phyloP scores from a whole-genome alignment of 2,113 vertebrate genomes.

The Sisor rabdophorus region DNA sequence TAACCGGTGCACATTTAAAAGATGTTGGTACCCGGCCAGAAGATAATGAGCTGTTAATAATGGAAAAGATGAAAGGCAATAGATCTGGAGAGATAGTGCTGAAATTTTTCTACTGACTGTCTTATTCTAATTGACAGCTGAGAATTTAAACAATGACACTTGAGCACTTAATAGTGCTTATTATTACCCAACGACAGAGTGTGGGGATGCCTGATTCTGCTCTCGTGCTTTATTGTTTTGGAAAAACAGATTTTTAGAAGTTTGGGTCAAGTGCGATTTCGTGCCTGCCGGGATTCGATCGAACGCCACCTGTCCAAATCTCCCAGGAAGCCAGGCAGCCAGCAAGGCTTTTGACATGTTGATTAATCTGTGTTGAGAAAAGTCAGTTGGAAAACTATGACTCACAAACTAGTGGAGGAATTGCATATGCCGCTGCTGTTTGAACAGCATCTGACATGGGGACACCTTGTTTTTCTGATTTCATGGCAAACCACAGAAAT shows the following conservation, averaged over 20 bases:
- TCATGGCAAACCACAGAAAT: not conserved
- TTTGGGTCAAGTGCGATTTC: not conserved
- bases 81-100: too few relatives aligned
- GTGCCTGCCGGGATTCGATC: constrained; percentile 39
- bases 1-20: too few relatives aligned
- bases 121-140: constrained; percentile 45
- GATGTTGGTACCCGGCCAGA: too few relatives aligned
- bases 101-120: constrained; percentile 25
- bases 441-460: constrained; percentile 29
- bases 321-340: constrained; percentile 24
- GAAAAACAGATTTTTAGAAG: constrained; percentile 43
- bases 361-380: constrained; percentile 25
- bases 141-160: constrained; percentile 28
- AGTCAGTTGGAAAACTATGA: constrained; percentile 40
- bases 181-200: constrained; percentile 30
- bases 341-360: constrained; percentile 39
- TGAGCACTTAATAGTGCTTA: constrained; percentile 40
- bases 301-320: constrained; percentile 41
- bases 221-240: constrained; percentile 15
- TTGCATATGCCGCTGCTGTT: constrained; percentile 32
- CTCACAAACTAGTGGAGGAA: constrained; percentile 4
- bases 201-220: constrained; percentile 14
- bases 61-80: too few relatives aligned
- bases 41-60: too few relatives aligned
- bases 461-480: constrained; percentile 27